Evolutionary conservation across 2,888 invertebrate genomes (phyloP).

Genomic region (Nebria salina): DNA sequence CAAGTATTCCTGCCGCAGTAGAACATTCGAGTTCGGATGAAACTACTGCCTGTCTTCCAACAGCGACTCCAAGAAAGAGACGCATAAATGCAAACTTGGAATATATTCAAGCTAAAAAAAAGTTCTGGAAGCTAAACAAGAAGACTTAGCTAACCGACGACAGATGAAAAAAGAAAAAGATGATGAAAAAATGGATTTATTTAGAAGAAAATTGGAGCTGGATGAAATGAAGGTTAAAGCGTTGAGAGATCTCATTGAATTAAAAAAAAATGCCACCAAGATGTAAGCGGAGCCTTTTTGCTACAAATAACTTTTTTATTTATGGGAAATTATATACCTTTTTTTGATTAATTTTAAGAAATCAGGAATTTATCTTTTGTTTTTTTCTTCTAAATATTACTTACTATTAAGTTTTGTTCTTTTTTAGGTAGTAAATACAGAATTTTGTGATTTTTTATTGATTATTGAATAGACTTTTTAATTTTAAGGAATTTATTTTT

Average conservation of each 20-base stretch:
- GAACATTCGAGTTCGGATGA: background rate
- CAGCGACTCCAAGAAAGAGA: background rate
- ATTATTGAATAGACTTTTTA: too few relatives aligned
- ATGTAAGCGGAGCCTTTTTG: too few relatives aligned
- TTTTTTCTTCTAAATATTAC: too few relatives aligned
- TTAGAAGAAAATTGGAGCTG: slow-evolving; percentile 5
- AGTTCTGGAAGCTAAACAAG: slow-evolving; percentile 13
- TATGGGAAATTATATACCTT: too few relatives aligned
- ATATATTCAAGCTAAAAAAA: background rate
- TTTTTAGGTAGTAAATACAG: too few relatives aligned
- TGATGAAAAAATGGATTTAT: background rate
- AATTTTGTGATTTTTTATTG: too few relatives aligned
- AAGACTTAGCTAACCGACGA: background rate
- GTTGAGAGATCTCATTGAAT: background rate
- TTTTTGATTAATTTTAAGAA: too few relatives aligned
- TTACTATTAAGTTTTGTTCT: too few relatives aligned
- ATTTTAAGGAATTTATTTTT: too few relatives aligned
- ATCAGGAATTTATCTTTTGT: too few relatives aligned
- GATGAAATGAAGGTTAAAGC: slow-evolving; percentile 17
- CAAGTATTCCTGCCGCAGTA: background rate
- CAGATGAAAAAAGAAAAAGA: background rate
- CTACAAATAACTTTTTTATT: too few relatives aligned
- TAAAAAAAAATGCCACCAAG: background rate
- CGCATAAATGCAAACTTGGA: background rate
- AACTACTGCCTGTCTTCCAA: background rate